Conservation (phyloP, 2,797 vertebrate genomes). For the Rhabdophis nuchalis region DNA sequence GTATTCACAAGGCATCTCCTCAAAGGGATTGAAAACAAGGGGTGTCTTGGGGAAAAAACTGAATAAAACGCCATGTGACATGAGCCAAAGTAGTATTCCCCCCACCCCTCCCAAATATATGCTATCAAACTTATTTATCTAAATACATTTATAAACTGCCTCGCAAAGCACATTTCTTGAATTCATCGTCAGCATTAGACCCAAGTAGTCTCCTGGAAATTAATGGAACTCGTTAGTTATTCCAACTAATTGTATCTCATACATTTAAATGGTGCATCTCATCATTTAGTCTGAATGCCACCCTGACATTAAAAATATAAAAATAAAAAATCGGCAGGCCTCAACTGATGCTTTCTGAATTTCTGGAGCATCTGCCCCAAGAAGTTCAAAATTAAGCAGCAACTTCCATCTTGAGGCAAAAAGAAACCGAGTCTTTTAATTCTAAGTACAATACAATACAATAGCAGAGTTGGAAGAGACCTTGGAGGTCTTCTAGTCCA, state of each 20-base stretch:
- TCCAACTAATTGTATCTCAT: neutral
- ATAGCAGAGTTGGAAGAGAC: too few relatives aligned
- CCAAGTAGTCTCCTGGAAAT: neutral
- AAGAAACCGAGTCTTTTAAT: neutral
- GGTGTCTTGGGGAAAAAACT: neutral
- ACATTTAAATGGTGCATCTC: neutral
- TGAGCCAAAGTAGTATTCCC: neutral
- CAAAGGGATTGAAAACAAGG: neutral
- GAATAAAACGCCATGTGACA: neutral
- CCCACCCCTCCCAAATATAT: neutral
- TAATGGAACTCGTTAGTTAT: neutral
- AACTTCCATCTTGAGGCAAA: neutral
- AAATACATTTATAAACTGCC: neutral
- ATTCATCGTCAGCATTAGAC: neutral
- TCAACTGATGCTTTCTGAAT: neutral
- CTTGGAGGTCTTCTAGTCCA: too few relatives aligned
- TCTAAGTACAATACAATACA: too few relatives aligned
- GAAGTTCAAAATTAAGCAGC: neutral
- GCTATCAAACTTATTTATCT: neutral
- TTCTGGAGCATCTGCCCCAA: neutral
- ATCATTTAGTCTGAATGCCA: neutral
- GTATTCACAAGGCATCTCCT: neutral
- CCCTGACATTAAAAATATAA: neutral
- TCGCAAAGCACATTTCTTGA: neutral
- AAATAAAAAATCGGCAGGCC: neutral